Base-by-base conservation (phyloP, 1,140 invertebrate genomes). In the Caerostris darwini region DNA sequence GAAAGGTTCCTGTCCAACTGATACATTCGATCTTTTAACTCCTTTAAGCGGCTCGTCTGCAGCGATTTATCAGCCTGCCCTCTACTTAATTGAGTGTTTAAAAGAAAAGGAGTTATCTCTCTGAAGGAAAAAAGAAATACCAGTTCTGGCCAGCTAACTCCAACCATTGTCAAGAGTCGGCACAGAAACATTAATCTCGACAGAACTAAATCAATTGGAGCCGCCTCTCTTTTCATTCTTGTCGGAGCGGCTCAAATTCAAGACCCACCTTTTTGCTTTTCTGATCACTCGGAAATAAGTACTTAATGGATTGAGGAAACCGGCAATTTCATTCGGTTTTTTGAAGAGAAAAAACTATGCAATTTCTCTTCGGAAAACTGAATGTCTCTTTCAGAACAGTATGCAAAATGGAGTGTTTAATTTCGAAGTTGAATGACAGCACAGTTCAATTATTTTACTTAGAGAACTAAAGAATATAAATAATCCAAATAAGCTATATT, bases 81-180 rank as follows among this genome's bases (percentile, higher is more conserved):
- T 83, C 59, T 83, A 19, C 54, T 61, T 87, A 86, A 86, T 93
- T 93, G 82, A 93, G 82, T 64, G 91, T 50, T 93, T 69, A 86
- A 86, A 69, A 93, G 64, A 87, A 87, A 86, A 86, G 58, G 10
- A 59, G 34, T n/a, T n/a, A 34, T 81, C 5, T 81, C 5, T 58
- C 89, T 90, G 34, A 58, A 81, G 83, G 61, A 71, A 87, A 34
- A 86, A 71, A 17, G n/a, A 58, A n/a, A 69, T 56, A 87, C 59
- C 82, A 69, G 82, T 92, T 92, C 59, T 92, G 90, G 77, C 34
- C 91, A 93, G 83, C 87, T 93, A 87, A 93, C 91, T 87, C 91
- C 64, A 81, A 87, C 67, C 17, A 59, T 93, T 87, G 91, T 86
- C 91, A 87, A 54, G 83, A 86, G 54, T 86, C 56, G 82, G 17